phyloP scores from a whole-genome alignment of 2,888 invertebrate genomes.

The Sialis lutaria region DNA sequence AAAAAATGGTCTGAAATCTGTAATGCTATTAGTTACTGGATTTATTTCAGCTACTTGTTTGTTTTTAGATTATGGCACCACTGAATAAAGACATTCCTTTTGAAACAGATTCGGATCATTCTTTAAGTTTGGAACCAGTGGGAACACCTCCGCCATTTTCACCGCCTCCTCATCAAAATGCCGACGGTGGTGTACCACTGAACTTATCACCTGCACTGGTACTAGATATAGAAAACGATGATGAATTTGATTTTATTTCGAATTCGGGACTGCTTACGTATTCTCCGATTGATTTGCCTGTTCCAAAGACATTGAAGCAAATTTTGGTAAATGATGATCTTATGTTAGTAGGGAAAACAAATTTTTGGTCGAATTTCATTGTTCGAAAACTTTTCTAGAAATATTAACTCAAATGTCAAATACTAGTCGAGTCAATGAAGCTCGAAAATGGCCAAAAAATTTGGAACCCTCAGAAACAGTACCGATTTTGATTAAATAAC shows the following conservation, averaged over 20 bases:
- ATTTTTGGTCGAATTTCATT: too few relatives aligned
- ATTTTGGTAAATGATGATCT: neutral
- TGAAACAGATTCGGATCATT: neutral
- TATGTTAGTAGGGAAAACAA: too few relatives aligned
- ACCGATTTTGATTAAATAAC: too few relatives aligned
- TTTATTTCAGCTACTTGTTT: constrained; percentile 8
- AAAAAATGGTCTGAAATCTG: too few relatives aligned
- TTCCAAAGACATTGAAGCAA: constrained; percentile 1
- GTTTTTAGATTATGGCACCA: neutral
- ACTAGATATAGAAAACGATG: too few relatives aligned
- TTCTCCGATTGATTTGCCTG: neutral
- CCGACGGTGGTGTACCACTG: neutral
- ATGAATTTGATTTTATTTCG: neutral
- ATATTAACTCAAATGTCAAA: too few relatives aligned
- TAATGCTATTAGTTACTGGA: too few relatives aligned
- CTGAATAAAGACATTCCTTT: neutral
- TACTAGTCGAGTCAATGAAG: too few relatives aligned
- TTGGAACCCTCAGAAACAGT: too few relatives aligned
- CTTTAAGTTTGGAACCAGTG: neutral
- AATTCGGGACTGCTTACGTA: neutral
- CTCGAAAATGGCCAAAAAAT: too few relatives aligned
- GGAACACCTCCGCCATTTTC: neutral
- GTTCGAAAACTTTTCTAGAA: too few relatives aligned
- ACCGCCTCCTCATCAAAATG: neutral
- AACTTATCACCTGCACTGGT: too few relatives aligned